These are phyloP conservation scores for Typhlomys cinereus DNA, from an alignment of 2,113 vertebrate genomes.

Conservation along the genomic window DNA sequence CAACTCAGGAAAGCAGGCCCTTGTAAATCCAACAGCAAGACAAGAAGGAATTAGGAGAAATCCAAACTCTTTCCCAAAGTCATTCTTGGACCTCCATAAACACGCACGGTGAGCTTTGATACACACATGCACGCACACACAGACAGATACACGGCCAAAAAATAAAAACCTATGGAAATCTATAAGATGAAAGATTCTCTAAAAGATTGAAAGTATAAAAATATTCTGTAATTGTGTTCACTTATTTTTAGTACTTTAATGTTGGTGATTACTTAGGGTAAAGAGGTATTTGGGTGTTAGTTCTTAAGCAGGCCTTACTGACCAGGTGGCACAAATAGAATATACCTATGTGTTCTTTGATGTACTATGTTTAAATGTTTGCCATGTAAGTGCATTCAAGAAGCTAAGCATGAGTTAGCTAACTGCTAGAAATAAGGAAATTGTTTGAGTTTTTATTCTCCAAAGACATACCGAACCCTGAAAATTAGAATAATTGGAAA, in stretches of 20 bases:
- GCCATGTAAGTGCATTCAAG: too few species aligned
- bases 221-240: not conserved
- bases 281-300: not conserved
- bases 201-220: not conserved
- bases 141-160: not conserved
- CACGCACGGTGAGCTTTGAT: too few species aligned
- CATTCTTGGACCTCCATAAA: too few species aligned
- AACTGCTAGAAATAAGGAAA: not conserved
- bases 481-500: not conserved
- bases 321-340: not conserved
- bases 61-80: too few species aligned
- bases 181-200: slow-evolving; percentile 30
- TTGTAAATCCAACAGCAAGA: too few species aligned
- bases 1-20: too few species aligned
- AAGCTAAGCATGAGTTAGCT: not conserved
- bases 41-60: too few species aligned
- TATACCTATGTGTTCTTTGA: not conserved
- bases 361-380: not conserved
- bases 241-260: not conserved
- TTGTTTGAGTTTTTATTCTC: not conserved
- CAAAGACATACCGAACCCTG: not conserved
- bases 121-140: too few species aligned
- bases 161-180: not conserved
- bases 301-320: not conserved
- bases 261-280: not conserved